Base-by-base conservation (phyloP, 2,797 vertebrate species). In the Oryzias dopingdopingensis region DNA sequence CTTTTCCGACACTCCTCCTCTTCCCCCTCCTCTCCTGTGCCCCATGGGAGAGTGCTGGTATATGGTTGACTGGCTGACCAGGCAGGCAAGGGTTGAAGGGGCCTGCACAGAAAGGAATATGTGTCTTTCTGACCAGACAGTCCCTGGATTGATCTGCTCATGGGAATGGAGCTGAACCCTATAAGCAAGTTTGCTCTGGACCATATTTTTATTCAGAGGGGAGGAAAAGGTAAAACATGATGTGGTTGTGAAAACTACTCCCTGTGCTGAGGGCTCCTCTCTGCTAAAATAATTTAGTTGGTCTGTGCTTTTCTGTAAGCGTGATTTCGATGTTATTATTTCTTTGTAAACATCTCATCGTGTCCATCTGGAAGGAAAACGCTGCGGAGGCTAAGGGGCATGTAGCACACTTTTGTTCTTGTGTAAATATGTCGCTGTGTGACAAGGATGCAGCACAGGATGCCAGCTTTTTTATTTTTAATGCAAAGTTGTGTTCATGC, bases 131-230 rank as follows among this genome's bases (percentile, higher is more conserved):
- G 63, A 70, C 56, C 79, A 69, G 63, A 80, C 68, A 73, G 65
- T 63, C 69, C 47, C 24, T 24, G 62, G 73, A 84, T 86, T 83
- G 87, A 86, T 86, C 74, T 17, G 70, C 74, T 79, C 59, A 59
- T 52, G 73, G 73, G 65, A 62, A 63, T 56, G 42, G 14, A 56
- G 48, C 51, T 37, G 78, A 81, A 88, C 81, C 85, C 86, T 82
- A 29, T 86, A 79, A 70, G 75, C 61, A 62, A 70, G 55, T 76
- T 61, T 82, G 57, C 59, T 60, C 60, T 53, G 40, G 49, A 49
- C 49, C 59, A 8, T 70, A 40, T 68, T 59, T 18, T 49, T 40
- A 29, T 62, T 70, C 52, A n/a, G 46, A 46, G 57, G 59, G 44
- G 63, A 62, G 42, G 48, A 54, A 52, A 63, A 65, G 64, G 48